Evolutionary conservation across 1,140 invertebrate genomes (phyloP), one percentile per base, ranked within the genome.

Genomic region (Pectinophora gossypiella): DNA sequence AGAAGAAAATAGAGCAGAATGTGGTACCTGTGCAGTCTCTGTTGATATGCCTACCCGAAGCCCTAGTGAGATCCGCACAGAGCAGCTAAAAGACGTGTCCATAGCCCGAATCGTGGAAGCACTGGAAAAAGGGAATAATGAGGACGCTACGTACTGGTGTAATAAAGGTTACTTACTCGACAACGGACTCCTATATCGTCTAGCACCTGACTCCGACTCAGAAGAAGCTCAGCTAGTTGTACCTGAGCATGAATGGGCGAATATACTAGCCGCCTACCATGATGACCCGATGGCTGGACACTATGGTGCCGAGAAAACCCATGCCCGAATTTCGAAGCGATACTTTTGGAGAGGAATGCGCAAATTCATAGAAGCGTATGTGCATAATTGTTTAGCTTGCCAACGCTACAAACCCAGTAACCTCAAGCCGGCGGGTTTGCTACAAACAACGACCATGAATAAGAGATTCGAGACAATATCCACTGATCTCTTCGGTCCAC

Each of bases 271-370:
- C 0, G 64, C 67, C 15, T 65, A 48, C 48, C 77, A 80, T 49
- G 61, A 80, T 32, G 52, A 40, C 1, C 59, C 71, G 2, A 67
- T 54, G 4, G 70, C 71, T 9, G 80, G 74, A 1, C 63, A 66
- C 20, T 38, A 36, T 19, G 63, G 63, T 1, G 19, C 47, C 0
- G 56, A 66, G 15, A 36, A 42, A 0, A 66, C 64, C 1, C 15
- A 52, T 1, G 15, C 44, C 10, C 43, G 54, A 0, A 40, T 64
- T 6, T 16, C 22, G 1, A 9, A 19, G 6, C 13, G 48, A 6
- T 60, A 54, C 42, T 60, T 45, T 35, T 67, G 55, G 55, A 27
- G 10, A 19, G 55, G 54, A 3, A 54, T 54, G 55, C 20, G 51
- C 4, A 23, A 50, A 9, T 44, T 27, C 18, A 48, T 62, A 4